Conservation (phyloP, 2,113 vertebrate genomes). For the Paracanthobrama guichenoti region DNA sequence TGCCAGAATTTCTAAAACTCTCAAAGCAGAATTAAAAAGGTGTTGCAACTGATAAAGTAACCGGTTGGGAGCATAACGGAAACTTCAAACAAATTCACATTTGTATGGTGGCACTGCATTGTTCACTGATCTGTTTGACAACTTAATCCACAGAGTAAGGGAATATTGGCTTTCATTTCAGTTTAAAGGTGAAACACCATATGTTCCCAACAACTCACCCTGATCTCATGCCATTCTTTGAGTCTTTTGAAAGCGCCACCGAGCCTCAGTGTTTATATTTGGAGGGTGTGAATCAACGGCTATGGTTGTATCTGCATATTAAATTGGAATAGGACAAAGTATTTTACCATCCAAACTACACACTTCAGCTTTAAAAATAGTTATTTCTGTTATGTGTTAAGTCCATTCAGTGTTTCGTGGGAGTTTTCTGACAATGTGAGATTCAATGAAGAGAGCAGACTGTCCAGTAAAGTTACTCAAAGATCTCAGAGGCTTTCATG, state of each 20-base stretch:
- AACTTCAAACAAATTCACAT: conserved; percentile 37
- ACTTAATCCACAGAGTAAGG: conserved; percentile 35
- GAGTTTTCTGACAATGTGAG: conserved; percentile 33
- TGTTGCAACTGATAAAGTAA: not conserved
- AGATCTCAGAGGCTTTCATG: not conserved
- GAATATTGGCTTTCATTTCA: conserved; percentile 20
- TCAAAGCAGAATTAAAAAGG: conserved; percentile 34
- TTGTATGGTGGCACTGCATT: conserved; percentile 46
- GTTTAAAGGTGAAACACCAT: conserved; percentile 4
- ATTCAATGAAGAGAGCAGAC: conserved; percentile 11
- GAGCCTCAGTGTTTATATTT: not conserved
- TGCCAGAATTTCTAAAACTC: conserved; percentile 10
- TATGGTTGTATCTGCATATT: conserved; percentile 11
- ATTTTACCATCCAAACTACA: conserved; percentile 23
- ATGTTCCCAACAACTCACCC: not conserved
- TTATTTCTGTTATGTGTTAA: conserved; percentile 19
- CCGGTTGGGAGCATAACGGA: not conserved
- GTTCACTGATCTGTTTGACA: conserved; percentile 53
- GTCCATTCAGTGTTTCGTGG: conserved; percentile 23
- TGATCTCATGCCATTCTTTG: not conserved
- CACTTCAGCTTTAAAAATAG: conserved; percentile 35
- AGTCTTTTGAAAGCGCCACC: conserved; percentile 8
- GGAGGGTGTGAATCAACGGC: not conserved
- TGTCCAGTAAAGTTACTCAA: not conserved
- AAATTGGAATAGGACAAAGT: not conserved